phyloP scores from a whole-genome alignment of 2,888 invertebrate genomes.

The Dinocampus coccinellae region DNA sequence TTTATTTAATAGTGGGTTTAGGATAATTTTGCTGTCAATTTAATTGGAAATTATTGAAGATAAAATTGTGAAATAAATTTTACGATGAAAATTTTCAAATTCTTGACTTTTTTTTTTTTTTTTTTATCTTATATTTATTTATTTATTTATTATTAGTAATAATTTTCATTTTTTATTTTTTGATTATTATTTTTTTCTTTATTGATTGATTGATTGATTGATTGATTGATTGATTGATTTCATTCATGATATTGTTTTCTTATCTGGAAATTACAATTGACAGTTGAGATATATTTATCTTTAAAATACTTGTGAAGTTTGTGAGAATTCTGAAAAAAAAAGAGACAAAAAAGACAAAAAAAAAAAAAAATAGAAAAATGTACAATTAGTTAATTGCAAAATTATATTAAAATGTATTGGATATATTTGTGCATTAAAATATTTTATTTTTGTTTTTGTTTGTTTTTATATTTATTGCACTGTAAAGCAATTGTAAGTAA shows the following conservation, averaged over 20 bases:
- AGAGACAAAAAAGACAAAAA: too few relatives aligned
- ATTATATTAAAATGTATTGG: too few relatives aligned
- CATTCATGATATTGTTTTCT: too few relatives aligned
- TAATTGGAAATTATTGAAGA: background rate
- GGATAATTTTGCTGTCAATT: background rate
- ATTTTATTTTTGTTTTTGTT: too few relatives aligned
- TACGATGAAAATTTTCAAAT: background rate
- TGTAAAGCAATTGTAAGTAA: background rate
- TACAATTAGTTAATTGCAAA: background rate
- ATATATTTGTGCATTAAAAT: too few relatives aligned
- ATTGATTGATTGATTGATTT: too few relatives aligned
- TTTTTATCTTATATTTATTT: background rate
- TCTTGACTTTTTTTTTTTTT: background rate
- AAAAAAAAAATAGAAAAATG: background rate
- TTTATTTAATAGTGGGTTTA: background rate
- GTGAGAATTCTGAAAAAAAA: background rate
- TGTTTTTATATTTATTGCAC: background rate
- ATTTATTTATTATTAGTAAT: too few relatives aligned
- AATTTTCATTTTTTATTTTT: too few relatives aligned
- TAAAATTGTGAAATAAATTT: background rate
- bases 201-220: too few relatives aligned
- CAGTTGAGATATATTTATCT: background rate
- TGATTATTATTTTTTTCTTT: too few relatives aligned
- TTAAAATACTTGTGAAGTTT: too few relatives aligned
- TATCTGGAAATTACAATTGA: slow-evolving; percentile 16